Base-by-base conservation (phyloP, 2,797 vertebrate species). In the Ara ararauna region DNA sequence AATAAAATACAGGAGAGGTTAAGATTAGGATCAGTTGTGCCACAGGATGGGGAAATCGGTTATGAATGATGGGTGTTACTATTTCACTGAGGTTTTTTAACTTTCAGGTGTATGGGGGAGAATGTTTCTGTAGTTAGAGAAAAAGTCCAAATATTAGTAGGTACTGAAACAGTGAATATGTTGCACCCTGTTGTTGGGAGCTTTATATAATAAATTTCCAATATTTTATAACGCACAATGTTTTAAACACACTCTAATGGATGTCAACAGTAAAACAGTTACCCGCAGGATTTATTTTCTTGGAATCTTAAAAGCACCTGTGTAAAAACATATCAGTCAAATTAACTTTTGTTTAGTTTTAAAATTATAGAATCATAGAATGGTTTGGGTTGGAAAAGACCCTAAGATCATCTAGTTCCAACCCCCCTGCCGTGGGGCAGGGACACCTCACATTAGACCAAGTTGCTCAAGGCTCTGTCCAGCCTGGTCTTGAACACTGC, bases 81-180 rank as follows among this genome's bases (percentile, higher is more conserved):
- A 38, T 74, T 90, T 87, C 56, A 36, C 17, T 75, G 26, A 29
- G 3, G 0, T 8, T 42, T 73, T 82, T 88, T 56, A 22, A 42
- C 6, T 30, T 76, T 88, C 76, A 5, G 3, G 0, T 62, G 13
- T 38, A 4, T 30, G 21, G 19, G 26, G 51, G 65, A 36, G 18
- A 40, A 23, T 56, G 19, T 68, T 87, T 29, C 20, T 83, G 67
- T 72, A 91, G 12, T 85, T 95, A 85, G 24, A 44, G 71, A 88
- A 93, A 65, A 85, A 96, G 54, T 89, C 80, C 78, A 94, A 90
- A 93, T 56, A n/a, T 56, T 56, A n/a, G 54, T n/a, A 80, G 65
- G 19, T 58, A 26, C 30, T 85, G 54, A 53, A 82, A 85, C 80
- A 96, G 54, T 94, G 50, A 86, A 24, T 87, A 77, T 75, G 22